Evolutionary conservation across 2,797 vertebrate genomes (phyloP), one percentile per base, ranked within the genome.

Genomic region (Anableps anableps): DNA sequence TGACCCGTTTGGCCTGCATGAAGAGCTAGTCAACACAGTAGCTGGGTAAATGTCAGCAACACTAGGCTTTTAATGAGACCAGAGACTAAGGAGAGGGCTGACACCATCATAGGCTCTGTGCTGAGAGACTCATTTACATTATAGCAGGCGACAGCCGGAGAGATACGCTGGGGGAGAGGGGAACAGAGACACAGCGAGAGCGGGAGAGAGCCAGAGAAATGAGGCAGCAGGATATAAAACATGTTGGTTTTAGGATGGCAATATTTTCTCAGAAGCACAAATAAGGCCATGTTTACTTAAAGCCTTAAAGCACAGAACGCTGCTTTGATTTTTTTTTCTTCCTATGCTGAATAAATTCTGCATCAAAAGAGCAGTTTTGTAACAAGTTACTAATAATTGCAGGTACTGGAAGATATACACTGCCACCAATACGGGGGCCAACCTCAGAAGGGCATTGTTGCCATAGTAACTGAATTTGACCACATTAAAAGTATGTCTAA

Each of bases 61-160:
- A 80, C 83, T 85, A 29, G 88, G 86, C 82, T 78, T 91, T 84
- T 94, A 93, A 94, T 93, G 86, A 94, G 91, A 92, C 72, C 89
- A 80, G 87, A 88, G 92, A 89, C 88, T 86, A 91, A 90, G 84
- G 77, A 86, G 87, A 88, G 88, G 83, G 79, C 89, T 85, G 89
- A 89, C 91, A 90, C 89, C 88, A 86, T 89, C 90, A 85, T 60
- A 80, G 88, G 80, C 86, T 88, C 84, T 36, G 85, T 77, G 82
- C 88, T 83, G 86, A 90, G 86, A 85, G 78, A 76, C 88, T 94
- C 89, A 93, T 94, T 93, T 94, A 90, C 92, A 93, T 93, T 91
- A 91, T 87, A 86, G 81, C 83, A 86, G 89, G 87, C 83, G 89
- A 91, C 93, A 92, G 92, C 85, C 87, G 80, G 85, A 90, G 87